A percentile compares a stretch with the other conserved stretches of the same genome.
Conservation (phyloP, 2,888 invertebrate species). For the Cheilosia urbana region DNA sequence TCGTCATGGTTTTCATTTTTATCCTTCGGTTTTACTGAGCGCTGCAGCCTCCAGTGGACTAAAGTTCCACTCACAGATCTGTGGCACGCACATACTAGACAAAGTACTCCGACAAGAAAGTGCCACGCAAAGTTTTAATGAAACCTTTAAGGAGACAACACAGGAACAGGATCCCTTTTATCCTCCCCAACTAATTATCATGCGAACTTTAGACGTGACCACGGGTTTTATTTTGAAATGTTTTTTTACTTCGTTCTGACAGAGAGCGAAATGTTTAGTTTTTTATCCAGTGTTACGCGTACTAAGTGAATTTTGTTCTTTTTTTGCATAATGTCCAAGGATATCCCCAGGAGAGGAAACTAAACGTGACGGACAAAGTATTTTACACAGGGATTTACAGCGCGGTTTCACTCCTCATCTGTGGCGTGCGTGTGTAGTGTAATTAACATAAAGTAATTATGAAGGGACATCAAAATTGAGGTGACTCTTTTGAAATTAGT, state of each 20-base stretch:
- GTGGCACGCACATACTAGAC: conserved; percentile 5
- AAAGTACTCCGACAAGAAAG: conserved; percentile 9
- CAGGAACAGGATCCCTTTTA: conserved; percentile 17
- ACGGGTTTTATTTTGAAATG: conserved; percentile 26
- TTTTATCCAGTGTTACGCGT: conserved; percentile 27
- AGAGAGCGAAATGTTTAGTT: conserved; percentile 22
- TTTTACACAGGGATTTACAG: conserved; percentile 51
- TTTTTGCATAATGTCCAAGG: conserved; percentile 45
- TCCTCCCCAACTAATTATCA: conserved; percentile 63
- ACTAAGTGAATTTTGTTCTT: conserved; percentile 28
- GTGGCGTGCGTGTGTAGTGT: not conserved
- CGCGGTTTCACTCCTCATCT: conserved; percentile 10
- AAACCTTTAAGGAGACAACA: conserved; percentile 58
- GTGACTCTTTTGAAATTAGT: conserved; percentile 30
- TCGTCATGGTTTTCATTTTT: conserved; percentile 32
- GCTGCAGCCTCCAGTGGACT: conserved; percentile 31
- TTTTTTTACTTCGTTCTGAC: not conserved
- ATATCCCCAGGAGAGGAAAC: conserved; percentile 28
- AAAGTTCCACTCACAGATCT: not conserved
- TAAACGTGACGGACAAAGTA: conserved; percentile 42
- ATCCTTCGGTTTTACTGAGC: conserved; percentile 38
- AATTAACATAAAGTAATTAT: conserved; percentile 73
- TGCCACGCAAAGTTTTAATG: conserved; percentile 60
- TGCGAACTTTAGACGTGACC: conserved; percentile 67
- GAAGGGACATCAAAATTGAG: conserved; percentile 54